Evolutionary conservation across 2,797 vertebrate genomes (phyloP), one percentile per base, ranked within the genome.

Genomic region (Clarias platycephalus): DNA sequence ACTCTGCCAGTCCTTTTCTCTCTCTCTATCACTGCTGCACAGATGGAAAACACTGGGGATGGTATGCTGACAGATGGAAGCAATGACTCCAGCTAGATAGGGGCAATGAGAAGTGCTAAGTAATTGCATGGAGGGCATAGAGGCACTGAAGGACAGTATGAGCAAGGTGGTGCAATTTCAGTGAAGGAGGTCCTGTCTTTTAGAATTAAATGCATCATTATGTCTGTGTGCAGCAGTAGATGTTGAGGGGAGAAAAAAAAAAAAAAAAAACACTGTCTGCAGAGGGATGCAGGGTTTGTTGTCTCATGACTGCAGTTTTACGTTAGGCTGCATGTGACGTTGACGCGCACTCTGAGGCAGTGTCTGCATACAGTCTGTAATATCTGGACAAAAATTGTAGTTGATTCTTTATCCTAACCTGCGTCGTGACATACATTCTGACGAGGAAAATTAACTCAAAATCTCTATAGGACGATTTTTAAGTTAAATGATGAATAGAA

Each of bases 11-110:
- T 58, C 15, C 82, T 83, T 83, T 66, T 85, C 79, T 85, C 71
- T 85, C 71, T 79, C 74, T 67, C 84, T 2, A 58, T 58, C 81
- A 28, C 77, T 83, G 80, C 79, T 74, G 80, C 70, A 77, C 89
- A 89, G 89, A 90, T 87, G 88, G 89, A 83, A 87, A 86, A 83
- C 84, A 87, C 87, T 83, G 87, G 81, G 87, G 88, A 89, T 66
- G 83, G 83, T 80, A 86, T 88, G 84, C 84, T 76, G 86, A 86
- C 88, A 89, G 85, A 89, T 87, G 84, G 87, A 88, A 62, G 80
- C 75, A 84, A 78, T 71, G 64, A 83, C 78, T 83, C 57, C 80
- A 80, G 70, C 20, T 76, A 37, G 78, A 71, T 63, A 83, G 55
- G 77, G 63, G 49, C 60, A 37, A 49, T 64, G 58, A 62, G 74